A percentile compares a stretch with the other conserved stretches of the same genome.
Conservation (phyloP, 1,140 invertebrate genomes). For the Aphaenogaster ashmeadi region DNA sequence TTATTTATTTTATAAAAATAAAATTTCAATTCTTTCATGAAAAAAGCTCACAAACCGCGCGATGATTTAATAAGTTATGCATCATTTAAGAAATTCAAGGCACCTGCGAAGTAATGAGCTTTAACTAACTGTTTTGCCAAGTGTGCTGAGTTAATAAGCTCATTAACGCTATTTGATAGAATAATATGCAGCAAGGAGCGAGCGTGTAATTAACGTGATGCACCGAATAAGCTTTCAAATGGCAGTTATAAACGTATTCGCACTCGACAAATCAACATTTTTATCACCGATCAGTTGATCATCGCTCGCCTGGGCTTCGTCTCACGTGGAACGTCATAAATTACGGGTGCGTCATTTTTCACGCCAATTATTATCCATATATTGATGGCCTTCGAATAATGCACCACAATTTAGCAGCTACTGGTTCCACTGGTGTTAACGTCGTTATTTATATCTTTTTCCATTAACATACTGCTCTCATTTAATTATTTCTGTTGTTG, state of each 20-base stretch:
- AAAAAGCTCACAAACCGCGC: too few relatives aligned
- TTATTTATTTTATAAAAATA: background rate
- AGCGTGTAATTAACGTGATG: conserved; percentile 36
- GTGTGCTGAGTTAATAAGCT: conserved; percentile 39
- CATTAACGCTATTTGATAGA: conserved; percentile 52
- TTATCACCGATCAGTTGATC: conserved; percentile 43
- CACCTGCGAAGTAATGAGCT: conserved; percentile 3
- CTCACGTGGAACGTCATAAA: conserved; percentile 39
- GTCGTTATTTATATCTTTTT: conserved; percentile 14
- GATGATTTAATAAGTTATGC: conserved; percentile 26
- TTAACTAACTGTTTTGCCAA: conserved; percentile 37
- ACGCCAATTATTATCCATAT: conserved; percentile 40
- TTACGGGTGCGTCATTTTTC: conserved; percentile 29
- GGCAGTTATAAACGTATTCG: conserved; percentile 30
- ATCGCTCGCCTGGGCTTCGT: background rate
- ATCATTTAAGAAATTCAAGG: conserved; percentile 3
- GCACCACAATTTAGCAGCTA: background rate
- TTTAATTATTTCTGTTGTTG: conserved; percentile 41
- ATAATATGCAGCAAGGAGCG: conserved; percentile 12
- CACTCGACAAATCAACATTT: conserved; percentile 45
- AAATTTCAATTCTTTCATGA: too few relatives aligned
- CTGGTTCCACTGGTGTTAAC: background rate
- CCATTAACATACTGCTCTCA: conserved; percentile 26
- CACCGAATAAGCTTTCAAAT: conserved; percentile 17
- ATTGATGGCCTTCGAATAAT: conserved; percentile 45